phyloP scores from a whole-genome alignment of 2,888 invertebrate species.

The Deladenus siricidicola region DNA sequence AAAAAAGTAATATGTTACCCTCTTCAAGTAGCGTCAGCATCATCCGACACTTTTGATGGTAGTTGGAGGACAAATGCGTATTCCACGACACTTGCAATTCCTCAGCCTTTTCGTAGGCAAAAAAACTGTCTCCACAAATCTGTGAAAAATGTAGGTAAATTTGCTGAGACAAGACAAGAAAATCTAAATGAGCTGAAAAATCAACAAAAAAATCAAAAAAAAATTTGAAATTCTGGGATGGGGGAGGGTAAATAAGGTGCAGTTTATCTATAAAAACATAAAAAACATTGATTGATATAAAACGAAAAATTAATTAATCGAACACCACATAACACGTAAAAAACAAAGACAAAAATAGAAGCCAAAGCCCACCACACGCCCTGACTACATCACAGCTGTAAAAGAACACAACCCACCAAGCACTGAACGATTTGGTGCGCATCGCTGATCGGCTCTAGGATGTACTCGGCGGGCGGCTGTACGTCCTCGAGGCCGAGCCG shows the following conservation, averaged over 20 bases:
- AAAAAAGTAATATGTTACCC: neutral
- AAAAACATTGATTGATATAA: no score
- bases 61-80: conserved; percentile 5
- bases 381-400: no score
- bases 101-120: conserved; percentile 5
- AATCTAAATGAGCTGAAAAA: neutral
- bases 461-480: neutral
- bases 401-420: no score
- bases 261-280: no score
- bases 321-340: no score
- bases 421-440: conserved; percentile 9
- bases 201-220: neutral
- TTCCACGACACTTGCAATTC: conserved; percentile 8
- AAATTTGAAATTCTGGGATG: neutral
- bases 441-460: conserved; percentile 8
- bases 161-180: no score
- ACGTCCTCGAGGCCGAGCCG: conserved; percentile 8
- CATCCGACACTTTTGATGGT: conserved; percentile 5
- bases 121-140: conserved; percentile 8
- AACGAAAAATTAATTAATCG: no score
- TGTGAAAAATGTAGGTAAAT: neutral
- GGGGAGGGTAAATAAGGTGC: no score
- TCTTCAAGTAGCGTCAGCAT: conserved; percentile 5
- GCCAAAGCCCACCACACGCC: no score
- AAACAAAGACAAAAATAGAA: no score